Evolutionary conservation across 1,140 invertebrate genomes (phyloP), one percentile per base, ranked within the genome.

Genomic region (Oncopodura yosiiana): DNA sequence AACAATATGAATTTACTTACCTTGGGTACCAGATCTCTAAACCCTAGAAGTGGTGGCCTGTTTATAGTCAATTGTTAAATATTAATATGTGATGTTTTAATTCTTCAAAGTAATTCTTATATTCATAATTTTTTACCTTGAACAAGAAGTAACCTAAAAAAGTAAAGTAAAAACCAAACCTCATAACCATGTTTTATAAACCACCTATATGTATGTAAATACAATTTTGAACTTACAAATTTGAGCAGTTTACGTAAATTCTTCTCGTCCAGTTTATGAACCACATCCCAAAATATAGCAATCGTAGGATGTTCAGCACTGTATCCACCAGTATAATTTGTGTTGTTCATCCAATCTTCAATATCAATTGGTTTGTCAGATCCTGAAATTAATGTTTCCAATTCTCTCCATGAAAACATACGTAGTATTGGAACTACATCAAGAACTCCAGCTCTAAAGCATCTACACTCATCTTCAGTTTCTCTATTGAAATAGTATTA

Each of bases 131-230:
- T n/a, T n/a, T n/a, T n/a, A n/a, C n/a, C n/a, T n/a, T 1, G 93
- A 96, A 66, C 92, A 96, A 67, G 91, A 94, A 1, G 94, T 98
- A 4, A n/a, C n/a, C n/a, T n/a, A n/a, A n/a, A n/a, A n/a, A n/a
- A n/a, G n/a, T n/a, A n/a, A n/a, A n/a, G n/a, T n/a, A n/a, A n/a
- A n/a, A n/a, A n/a, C n/a, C n/a, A n/a, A n/a, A n/a, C n/a, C n/a
- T n/a, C n/a, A n/a, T n/a, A n/a, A n/a, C n/a, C n/a, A n/a, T n/a
- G n/a, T n/a, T n/a, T n/a, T n/a, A n/a, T n/a, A n/a, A n/a, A n/a
- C n/a, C n/a, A n/a, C n/a, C n/a, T n/a, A n/a, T n/a, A n/a, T n/a
- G n/a, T n/a, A n/a, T n/a, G n/a, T n/a, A n/a, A n/a, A n/a, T n/a
- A n/a, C n/a, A n/a, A n/a, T n/a, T n/a, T n/a, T n/a, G n/a, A n/a